Evolutionary conservation across 53 echinoderm and acorn worm species (phyloP), one percentile per base, ranked within the genome.

Genomic region (Hippasteria phrygiana): DNA sequence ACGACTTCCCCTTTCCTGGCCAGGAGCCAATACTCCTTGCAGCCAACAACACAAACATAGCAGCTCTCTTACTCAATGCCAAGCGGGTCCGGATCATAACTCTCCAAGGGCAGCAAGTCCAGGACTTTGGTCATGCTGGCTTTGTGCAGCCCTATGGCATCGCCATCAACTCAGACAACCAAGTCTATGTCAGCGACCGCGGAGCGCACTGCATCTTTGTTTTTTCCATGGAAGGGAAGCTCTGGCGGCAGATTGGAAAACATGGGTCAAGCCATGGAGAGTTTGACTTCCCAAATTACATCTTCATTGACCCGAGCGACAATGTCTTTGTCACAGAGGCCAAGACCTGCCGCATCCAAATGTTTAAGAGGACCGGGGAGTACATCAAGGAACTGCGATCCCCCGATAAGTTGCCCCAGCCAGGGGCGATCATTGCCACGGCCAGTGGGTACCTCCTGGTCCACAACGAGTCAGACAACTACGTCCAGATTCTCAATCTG

Each of bases 361-460:
- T 93, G 22, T 90, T 96, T 37, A 86, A 94, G 63, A 20, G 33
- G 32, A 63, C 89, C 11, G 96, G 96, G 1, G 80, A 91, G 17
- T 95, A 93, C 65, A 73, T 88, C n/a, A 92, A 85, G 55, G 92
- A 94, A 53, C 51, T 96, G 36, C 82, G 96, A 31, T 94, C 94
- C 12, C 77, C 78, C 34, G 91, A 94, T 65, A 94, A 93, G 80
- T 50, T 96, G 59, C 53, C 91, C 3, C 93, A 93, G 72, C 96
- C 96, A 8, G 95, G 93, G 10, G 95, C 96, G 27, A 63, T 96
- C 32, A 95, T 92, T 34, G 87, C 92, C 14, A 94, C 96, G 4
- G 71, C 92, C 0, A 93, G 95, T 27, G 96, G 96, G 24, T 94
- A 96, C 38, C 90, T 96, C 18, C 79, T 96, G 24, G 96, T 96